Evolutionary conservation across 1,140 invertebrate species (phyloP).

Genomic region (Plodia interpunctella): DNA sequence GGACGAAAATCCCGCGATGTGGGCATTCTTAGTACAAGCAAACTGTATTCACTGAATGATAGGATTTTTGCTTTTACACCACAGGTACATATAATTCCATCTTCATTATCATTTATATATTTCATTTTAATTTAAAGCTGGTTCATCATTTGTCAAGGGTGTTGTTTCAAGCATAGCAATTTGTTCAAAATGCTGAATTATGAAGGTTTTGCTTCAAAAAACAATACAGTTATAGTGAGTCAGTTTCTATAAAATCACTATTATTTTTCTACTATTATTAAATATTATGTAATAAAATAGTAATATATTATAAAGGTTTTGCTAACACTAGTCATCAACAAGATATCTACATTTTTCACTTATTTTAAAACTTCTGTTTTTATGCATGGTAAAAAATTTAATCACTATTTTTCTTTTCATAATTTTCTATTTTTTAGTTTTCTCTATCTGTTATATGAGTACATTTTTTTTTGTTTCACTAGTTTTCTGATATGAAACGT

Average conservation of each 20-base stretch:
- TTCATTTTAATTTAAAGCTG: background rate
- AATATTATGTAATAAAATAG: too few species aligned
- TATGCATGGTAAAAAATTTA: background rate
- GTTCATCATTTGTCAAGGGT: too few species aligned
- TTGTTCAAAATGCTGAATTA: too few species aligned
- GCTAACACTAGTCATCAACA: too few species aligned
- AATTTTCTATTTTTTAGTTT: conserved; percentile 14
- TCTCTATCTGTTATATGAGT: too few species aligned
- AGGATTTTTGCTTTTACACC: conserved; percentile 98
- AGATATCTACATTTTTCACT: background rate
- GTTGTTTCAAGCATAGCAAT: too few species aligned
- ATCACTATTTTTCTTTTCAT: background rate
- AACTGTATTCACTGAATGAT: conserved; percentile 97
- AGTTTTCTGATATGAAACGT: conserved; percentile 97
- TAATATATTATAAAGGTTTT: too few species aligned
- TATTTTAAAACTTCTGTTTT: background rate
- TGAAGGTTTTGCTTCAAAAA: too few species aligned
- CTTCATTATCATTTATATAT: background rate
- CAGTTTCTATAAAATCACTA: too few species aligned
- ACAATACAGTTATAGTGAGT: too few species aligned
- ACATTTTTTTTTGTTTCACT: conserved; percentile 61
- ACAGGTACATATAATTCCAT: conserved; percentile 82
- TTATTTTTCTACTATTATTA: too few species aligned
- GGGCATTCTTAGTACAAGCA: conserved; percentile 98
- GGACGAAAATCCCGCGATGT: conserved; percentile 97